These are phyloP conservation scores for Chauna torquata DNA, from an alignment of 2,113 vertebrate species.

Conservation along the genomic window DNA sequence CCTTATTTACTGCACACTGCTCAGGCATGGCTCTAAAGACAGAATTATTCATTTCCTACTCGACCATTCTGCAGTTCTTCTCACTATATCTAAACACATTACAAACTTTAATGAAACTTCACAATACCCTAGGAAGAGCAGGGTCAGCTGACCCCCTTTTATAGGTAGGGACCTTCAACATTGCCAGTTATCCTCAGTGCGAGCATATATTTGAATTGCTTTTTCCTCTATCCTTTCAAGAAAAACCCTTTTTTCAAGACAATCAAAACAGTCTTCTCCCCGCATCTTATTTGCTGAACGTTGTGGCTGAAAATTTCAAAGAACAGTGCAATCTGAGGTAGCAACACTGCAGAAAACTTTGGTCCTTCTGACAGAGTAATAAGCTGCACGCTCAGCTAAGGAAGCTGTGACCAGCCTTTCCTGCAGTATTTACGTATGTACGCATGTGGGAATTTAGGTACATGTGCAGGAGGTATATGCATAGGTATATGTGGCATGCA, in stretches of 20 bases:
- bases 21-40: constrained; percentile 50
- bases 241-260: neutral
- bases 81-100: neutral
- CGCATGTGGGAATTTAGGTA: neutral
- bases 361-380: neutral
- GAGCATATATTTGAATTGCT: neutral
- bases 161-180: neutral
- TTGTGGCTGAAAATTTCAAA: neutral
- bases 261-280: neutral
- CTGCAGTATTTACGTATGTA: neutral
- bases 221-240: neutral
- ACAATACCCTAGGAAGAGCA: neutral
- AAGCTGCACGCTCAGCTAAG: neutral
- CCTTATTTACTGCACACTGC: constrained; percentile 63
- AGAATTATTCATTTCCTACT: constrained; percentile 65
- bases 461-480: neutral
- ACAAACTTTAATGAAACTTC: constrained; percentile 43
- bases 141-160: neutral
- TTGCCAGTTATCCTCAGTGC: neutral
- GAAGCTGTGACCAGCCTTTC: neutral
- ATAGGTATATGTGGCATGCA: neutral
- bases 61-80: neutral
- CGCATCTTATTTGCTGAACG: neutral
- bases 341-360: neutral
- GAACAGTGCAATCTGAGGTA: neutral